phyloP scores from a whole-genome alignment of 92 coral and sea anemone genomes.

The Meandrina meandrites region DNA sequence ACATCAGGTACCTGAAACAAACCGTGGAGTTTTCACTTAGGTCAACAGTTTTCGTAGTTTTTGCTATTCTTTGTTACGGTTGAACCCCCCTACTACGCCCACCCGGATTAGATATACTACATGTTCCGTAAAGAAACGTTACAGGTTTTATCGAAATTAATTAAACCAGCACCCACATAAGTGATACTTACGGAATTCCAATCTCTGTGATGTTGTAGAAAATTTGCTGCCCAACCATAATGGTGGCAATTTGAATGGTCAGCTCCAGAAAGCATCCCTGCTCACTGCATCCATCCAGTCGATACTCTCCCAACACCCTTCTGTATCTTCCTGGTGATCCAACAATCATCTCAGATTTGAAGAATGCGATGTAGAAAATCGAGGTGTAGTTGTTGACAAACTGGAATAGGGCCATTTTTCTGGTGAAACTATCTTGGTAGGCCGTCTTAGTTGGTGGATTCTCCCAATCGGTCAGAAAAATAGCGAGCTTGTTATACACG shows the following conservation, averaged over 20 bases:
- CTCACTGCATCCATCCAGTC: conserved; percentile 93
- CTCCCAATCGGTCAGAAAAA: conserved; percentile 95
- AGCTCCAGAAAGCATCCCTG: conserved; percentile 95
- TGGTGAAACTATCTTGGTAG: conserved; percentile 90
- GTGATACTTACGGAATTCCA: conserved; percentile 86
- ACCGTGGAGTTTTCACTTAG: background rate
- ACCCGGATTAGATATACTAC: background rate
- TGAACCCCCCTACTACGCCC: background rate
- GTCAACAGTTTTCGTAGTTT: too few relatives aligned
- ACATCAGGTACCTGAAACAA: conserved; percentile 45
- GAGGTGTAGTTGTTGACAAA: conserved; percentile 96
- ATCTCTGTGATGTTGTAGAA: conserved; percentile 93
- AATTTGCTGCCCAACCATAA: conserved; percentile 97
- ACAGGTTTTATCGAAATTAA: too few relatives aligned
- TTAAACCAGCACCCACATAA: too few relatives aligned
- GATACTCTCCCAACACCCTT: conserved; percentile 65
- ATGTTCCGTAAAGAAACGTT: background rate
- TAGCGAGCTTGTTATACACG: conserved; percentile 80
- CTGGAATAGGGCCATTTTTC: conserved; percentile 96
- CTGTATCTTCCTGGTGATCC: conserved; percentile 87
- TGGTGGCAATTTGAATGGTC: conserved; percentile 85
- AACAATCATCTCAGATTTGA: conserved; percentile 87
- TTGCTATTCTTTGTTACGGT: background rate
- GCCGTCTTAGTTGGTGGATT: conserved; percentile 91
- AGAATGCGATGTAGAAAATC: conserved; percentile 96